phyloP scores from a whole-genome alignment of 2,797 vertebrate genomes.

The Mus caroli region DNA sequence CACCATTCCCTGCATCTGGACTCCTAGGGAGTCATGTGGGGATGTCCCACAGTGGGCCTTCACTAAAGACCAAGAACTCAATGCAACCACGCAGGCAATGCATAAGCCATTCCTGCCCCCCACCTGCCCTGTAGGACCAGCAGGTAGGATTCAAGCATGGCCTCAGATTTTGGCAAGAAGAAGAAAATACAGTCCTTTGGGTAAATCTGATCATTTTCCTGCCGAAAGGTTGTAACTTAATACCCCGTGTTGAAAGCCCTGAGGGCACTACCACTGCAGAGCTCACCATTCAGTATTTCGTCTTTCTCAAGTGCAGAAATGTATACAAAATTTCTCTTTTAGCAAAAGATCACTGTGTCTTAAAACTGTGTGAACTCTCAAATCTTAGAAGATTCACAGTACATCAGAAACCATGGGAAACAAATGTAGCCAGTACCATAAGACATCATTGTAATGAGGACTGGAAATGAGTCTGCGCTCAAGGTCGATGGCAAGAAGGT shows the following conservation, averaged over 20 bases:
- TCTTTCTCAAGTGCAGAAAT: not conserved
- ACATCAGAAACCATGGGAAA: not conserved
- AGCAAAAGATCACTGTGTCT: not conserved
- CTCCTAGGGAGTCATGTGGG: fast-evolving
- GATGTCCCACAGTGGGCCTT: not conserved
- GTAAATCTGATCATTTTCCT: not conserved
- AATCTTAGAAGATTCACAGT: not conserved
- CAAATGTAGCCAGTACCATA: not conserved
- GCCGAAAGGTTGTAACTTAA: not conserved
- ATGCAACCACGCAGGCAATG: not conserved
- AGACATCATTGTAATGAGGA: not conserved
- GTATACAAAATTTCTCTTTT: not conserved
- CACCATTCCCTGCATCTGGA: no score
- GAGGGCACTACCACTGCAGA: not conserved
- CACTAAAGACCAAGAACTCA: not conserved
- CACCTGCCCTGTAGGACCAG: not conserved
- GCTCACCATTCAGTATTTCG: not conserved
- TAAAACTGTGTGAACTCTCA: not conserved
- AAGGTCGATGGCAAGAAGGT: not conserved
- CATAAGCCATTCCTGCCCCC: fast-evolving
- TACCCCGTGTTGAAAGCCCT: not conserved
- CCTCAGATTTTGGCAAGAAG: not conserved
- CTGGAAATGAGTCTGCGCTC: not conserved
- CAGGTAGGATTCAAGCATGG: not conserved
- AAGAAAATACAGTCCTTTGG: not conserved